Conservation (phyloP, 2,888 invertebrate genomes). For the Tenthredo amoena region DNA sequence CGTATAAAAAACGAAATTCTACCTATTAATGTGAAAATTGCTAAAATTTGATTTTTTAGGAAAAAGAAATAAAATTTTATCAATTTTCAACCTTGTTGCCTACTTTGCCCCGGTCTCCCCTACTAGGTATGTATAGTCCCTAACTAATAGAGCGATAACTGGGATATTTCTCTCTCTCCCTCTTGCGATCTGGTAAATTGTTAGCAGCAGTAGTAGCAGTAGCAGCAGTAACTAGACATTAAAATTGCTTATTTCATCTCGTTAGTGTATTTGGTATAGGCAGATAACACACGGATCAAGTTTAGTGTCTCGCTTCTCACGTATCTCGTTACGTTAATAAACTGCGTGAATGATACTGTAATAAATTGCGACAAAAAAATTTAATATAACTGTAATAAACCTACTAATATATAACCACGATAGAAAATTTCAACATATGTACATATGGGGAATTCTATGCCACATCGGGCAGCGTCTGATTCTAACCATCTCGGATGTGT, state of each 20-base stretch:
- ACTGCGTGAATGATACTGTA: neutral
- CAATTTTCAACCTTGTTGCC: neutral
- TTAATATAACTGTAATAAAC: no score
- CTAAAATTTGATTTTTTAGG: no score
- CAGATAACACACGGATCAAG: neutral
- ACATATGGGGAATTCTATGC: no score
- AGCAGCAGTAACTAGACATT: neutral
- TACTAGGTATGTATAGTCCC: neutral
- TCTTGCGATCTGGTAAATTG: neutral
- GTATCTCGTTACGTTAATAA: neutral
- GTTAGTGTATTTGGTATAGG: neutral
- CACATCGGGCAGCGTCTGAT: no score
- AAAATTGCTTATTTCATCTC: conserved; percentile 10
- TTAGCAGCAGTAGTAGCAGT: neutral
- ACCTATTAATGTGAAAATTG: no score
- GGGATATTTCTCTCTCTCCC: neutral
- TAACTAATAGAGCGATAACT: neutral
- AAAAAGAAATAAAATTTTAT: no score
- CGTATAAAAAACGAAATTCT: no score
- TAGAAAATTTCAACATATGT: no score
- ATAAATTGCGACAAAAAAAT: neutral
- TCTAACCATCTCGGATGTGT: no score
- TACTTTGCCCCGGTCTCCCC: neutral
- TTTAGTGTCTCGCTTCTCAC: conserved; percentile 4
- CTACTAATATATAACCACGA: no score